Evolutionary conservation across 2,888 invertebrate species (phyloP), one percentile per base, ranked within the genome.

Genomic region (Craniophora ligustri): DNA sequence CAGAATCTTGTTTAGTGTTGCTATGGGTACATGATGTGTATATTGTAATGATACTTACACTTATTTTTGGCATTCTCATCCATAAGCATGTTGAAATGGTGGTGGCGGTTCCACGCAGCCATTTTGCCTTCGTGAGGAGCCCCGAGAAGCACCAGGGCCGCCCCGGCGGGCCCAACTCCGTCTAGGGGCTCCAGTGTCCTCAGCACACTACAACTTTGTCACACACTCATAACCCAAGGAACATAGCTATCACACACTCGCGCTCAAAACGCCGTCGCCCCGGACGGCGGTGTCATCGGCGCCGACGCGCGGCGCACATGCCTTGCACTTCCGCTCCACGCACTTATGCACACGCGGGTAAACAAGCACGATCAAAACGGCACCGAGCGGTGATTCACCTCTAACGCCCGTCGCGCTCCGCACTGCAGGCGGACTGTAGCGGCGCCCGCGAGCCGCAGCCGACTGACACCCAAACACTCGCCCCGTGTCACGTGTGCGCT

Each of bases 91-190:
- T 88, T 92, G 90, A 95, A 94, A 90, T 95, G 95, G 91, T 95
- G 95, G 93, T 96, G 95, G 92, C 95, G 95, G 88, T 95, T 95
- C 95, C 96, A 96, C 94, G 94, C 94, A 84, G 95, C 95, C 95
- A 95, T 95, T 91, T 94, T 94, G 94, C 94, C 94, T 92, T 92
- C 91, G 92, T 92, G 92, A 82, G 93, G 93, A 93, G 93, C 93
- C 94, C 93, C 93, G 88, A 93, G 93, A 91, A 92, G 92, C 91
- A 92, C 93, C 81, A 92, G 92, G 93, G 93, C 94, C 93, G 93
- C 94, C 92, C 93, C 93, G 87, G 94, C 94, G 94, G 94, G 93
- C 93, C 93, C 93, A 90, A 93, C 93, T 92, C 93, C 93, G 94
- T 93, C 94, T 94, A 93, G 93, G 92, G 94, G 94, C 94, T 94